Evolutionary conservation across 2,888 invertebrate species (phyloP).

Genomic region (Ephialtes manifestator): DNA sequence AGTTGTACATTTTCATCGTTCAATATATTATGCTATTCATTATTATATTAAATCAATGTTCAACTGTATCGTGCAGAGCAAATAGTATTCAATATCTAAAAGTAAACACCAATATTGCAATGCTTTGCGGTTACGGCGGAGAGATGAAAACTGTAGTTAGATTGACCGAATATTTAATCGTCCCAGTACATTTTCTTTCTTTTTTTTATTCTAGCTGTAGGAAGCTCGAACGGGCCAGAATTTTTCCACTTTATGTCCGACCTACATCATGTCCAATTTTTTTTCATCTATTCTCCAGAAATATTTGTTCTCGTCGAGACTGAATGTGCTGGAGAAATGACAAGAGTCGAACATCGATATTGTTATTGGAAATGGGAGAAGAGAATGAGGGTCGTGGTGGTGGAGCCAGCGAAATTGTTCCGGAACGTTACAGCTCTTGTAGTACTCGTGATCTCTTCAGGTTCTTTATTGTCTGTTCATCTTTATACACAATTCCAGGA

Average conservation of each 20-base stretch:
- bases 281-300: background rate
- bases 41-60: background rate
- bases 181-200: background rate
- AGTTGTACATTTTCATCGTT: background rate
- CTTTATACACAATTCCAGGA: constrained; percentile 7
- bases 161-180: background rate
- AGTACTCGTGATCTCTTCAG: background rate
- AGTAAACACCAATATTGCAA: background rate
- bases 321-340: background rate
- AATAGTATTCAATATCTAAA: background rate
- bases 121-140: background rate
- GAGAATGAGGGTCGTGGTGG: background rate
- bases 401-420: constrained; percentile 1
- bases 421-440: background rate
- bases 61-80: background rate
- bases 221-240: background rate
- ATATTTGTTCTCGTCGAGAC: background rate
- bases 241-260: background rate
- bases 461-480: background rate
- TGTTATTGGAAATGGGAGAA: background rate
- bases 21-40: background rate
- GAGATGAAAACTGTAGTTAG: background rate
- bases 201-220: background rate
- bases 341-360: constrained; percentile 8
- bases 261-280: constrained; percentile 3